Percentiles rank a stretch among this genome's conserved stretches.
These are phyloP conservation scores for Epinephelus coioides DNA, from an alignment of 2,797 vertebrate species.

Conservation along the genomic window DNA sequence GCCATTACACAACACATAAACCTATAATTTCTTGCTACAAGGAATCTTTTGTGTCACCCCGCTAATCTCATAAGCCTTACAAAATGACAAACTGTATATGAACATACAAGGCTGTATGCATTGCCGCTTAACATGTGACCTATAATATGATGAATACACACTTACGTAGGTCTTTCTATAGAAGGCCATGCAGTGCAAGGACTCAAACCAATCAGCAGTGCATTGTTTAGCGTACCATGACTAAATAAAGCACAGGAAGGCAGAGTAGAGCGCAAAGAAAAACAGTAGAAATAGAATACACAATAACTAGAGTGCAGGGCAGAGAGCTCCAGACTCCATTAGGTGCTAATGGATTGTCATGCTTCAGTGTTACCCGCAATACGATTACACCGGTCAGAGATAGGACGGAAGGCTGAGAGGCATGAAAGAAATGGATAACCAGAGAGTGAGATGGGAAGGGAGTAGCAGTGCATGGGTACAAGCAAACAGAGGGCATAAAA, in stretches of 20 bases:
- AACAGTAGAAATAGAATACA: constrained; percentile 30
- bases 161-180: not conserved
- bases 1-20: constrained; percentile 54
- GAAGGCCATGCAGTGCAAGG: not conserved
- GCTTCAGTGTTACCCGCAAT: constrained; percentile 43
- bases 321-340: constrained; percentile 46
- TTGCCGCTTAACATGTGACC: constrained; percentile 4
- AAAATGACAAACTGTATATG: constrained; percentile 25
- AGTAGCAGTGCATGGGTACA: not conserved
- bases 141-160: constrained; percentile 10
- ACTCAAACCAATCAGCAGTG: not conserved
- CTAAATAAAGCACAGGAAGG: constrained; percentile 8
- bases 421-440: constrained; percentile 37
- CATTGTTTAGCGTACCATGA: not conserved
- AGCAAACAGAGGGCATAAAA: constrained; percentile 13
- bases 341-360: constrained; percentile 56
- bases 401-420: constrained; percentile 12
- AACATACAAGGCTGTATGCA: constrained; percentile 16
- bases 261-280: constrained; percentile 9
- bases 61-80: constrained; percentile 57
- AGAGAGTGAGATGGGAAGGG: not conserved
- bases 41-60: constrained; percentile 52
- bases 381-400: constrained; percentile 38
- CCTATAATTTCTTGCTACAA: constrained; percentile 42
- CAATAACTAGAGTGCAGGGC: constrained; percentile 28